Evolutionary conservation across 2,797 vertebrate species (phyloP).

Genomic region (Paratrypauchen microcephalus): DNA sequence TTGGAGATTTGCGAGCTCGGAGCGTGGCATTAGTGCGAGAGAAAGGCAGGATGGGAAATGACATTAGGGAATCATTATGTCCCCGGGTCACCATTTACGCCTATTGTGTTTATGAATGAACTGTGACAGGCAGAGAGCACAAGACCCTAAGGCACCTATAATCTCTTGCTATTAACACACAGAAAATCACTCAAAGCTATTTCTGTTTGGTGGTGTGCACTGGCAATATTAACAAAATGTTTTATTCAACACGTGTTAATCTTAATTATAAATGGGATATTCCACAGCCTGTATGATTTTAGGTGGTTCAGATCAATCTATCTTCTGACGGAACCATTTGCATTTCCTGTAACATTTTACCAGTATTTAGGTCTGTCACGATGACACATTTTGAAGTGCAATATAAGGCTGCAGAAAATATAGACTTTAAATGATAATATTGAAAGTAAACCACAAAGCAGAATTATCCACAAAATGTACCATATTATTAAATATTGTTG

Average conservation of each 20-base stretch:
- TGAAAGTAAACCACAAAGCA: no score
- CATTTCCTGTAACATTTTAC: not conserved
- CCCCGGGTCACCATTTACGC: conserved; percentile 56
- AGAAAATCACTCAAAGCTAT: not conserved
- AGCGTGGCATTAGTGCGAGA: conserved; percentile 3
- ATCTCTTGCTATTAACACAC: conserved; percentile 51
- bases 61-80: conserved; percentile 43
- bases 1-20: not conserved
- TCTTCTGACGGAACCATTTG: not conserved
- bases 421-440: no score
- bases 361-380: no score
- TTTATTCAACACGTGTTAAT: no score
- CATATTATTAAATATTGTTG: no score
- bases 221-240: not conserved
- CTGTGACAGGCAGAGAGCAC: conserved; percentile 49
- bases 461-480: no score
- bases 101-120: conserved; percentile 66
- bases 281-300: not conserved
- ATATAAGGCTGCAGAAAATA: no score
- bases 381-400: no score
- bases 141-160: conserved; percentile 44
- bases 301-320: not conserved
- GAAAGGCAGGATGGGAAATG: conserved; percentile 18
- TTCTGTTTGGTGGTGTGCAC: not conserved
- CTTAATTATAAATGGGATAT: not conserved